Evolutionary conservation across 2,888 invertebrate species (phyloP).

Genomic region (Leptodirus hochenwartii): DNA sequence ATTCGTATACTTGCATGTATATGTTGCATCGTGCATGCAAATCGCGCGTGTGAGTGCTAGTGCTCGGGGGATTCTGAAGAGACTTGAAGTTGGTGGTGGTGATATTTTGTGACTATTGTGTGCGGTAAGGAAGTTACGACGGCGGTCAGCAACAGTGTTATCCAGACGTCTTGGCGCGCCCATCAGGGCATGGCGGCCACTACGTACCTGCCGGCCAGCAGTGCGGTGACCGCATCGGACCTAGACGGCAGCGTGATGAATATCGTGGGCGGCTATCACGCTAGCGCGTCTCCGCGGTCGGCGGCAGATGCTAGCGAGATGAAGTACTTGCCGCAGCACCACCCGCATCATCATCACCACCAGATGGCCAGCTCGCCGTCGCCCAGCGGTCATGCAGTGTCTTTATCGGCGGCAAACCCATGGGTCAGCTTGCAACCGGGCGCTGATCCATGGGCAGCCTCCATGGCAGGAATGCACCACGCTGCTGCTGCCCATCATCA

Average conservation of each 20-base stretch:
- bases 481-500: conserved; percentile 58
- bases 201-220: conserved; percentile 74
- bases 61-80: neutral
- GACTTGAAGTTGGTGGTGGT: neutral
- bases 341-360: conserved; percentile 55
- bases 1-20: too few relatives aligned
- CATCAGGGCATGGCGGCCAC: conserved; percentile 80
- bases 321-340: conserved; percentile 84
- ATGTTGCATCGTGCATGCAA: conserved; percentile 1
- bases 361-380: conserved; percentile 48
- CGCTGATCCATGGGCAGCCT: conserved; percentile 61
- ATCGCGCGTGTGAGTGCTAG: neutral
- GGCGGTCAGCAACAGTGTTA: conserved; percentile 19
- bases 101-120: conserved; percentile 1
- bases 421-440: conserved; percentile 69
- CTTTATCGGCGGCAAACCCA: conserved; percentile 40
- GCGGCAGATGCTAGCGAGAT: conserved; percentile 80
- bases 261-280: conserved; percentile 61
- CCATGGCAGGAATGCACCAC: conserved; percentile 47
- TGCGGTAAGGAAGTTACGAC: too few relatives aligned
- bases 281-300: conserved; percentile 67
- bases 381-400: conserved; percentile 38
- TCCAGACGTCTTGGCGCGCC: conserved; percentile 35
- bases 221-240: conserved; percentile 54
- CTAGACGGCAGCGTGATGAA: conserved; percentile 49